These are phyloP conservation scores for Lycocerus yunnanus DNA, from an alignment of 2,888 invertebrate genomes.

Conservation along the genomic window DNA sequence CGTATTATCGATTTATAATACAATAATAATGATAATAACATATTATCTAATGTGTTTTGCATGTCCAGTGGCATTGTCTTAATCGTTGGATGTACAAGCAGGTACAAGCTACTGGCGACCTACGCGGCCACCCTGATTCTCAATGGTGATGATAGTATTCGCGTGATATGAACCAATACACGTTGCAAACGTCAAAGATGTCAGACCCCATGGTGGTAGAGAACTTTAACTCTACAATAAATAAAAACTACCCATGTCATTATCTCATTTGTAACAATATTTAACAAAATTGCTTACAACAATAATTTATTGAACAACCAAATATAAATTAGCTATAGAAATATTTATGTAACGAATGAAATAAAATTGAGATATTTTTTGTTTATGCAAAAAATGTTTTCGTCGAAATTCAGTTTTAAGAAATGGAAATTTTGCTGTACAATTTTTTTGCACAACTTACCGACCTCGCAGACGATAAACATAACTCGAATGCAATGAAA, in stretches of 20 bases:
- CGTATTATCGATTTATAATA: background rate
- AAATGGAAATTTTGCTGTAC: too few species aligned
- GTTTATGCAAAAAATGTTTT: too few species aligned
- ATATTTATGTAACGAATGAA: background rate
- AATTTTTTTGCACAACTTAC: too few species aligned
- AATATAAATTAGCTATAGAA: background rate
- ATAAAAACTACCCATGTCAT: constrained; percentile 18
- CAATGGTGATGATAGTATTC: constrained; percentile 26
- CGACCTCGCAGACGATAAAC: too few species aligned
- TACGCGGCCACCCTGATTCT: constrained; percentile 28
- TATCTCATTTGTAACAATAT: constrained; percentile 11
- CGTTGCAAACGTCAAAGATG: constrained; percentile 20
- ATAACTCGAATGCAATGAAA: too few species aligned
- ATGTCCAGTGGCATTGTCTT: constrained; percentile 33
- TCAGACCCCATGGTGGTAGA: constrained; percentile 20
- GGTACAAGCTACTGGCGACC: constrained; percentile 31
- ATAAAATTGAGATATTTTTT: too few species aligned
- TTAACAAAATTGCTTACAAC: background rate
- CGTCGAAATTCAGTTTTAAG: too few species aligned
- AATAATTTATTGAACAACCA: background rate
- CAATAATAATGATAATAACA: background rate
- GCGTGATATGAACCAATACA: constrained; percentile 28
- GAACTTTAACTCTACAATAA: constrained; percentile 10
- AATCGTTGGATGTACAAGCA: constrained; percentile 29
- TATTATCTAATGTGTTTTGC: constrained; percentile 13